Percentiles rank a stretch among this genome's conserved stretches.
Conservation (phyloP, 2,113 vertebrate species). For the Grammomys dolichurus region DNA sequence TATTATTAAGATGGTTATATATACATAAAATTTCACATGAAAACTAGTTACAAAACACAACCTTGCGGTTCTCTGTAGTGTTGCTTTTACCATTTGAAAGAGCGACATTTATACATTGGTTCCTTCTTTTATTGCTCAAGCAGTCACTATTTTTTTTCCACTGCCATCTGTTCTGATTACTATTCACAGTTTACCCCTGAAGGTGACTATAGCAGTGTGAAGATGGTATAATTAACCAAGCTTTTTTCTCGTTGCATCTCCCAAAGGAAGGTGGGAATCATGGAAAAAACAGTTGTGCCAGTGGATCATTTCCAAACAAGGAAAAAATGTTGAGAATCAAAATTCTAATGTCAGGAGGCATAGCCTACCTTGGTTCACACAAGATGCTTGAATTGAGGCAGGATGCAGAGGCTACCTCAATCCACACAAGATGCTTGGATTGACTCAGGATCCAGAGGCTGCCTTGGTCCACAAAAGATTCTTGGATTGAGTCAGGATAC, state of each 20-base stretch:
- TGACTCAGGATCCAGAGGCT: neutral
- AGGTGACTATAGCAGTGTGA: conserved; percentile 7
- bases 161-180: conserved; percentile 57
- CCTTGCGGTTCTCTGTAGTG: neutral
- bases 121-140: conserved; percentile 46
- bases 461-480: neutral
- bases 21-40: neutral
- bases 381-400: neutral
- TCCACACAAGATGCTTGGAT: no score
- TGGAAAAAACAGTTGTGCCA: neutral
- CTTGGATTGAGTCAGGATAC: neutral
- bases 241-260: neutral
- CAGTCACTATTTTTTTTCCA: conserved; percentile 62
- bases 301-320: conserved; percentile 45
- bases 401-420: no score
- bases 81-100: conserved; percentile 63
- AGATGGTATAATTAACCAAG: conserved; percentile 55
- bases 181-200: conserved; percentile 23
- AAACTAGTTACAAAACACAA: conserved; percentile 40
- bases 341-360: neutral
- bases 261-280: neutral
- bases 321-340: conserved; percentile 19
- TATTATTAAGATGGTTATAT: conserved; percentile 39
- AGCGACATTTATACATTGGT: neutral
- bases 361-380: neutral